These are phyloP conservation scores for Liasis olivaceus DNA, from an alignment of 2,797 vertebrate genomes.

Conservation along the genomic window DNA sequence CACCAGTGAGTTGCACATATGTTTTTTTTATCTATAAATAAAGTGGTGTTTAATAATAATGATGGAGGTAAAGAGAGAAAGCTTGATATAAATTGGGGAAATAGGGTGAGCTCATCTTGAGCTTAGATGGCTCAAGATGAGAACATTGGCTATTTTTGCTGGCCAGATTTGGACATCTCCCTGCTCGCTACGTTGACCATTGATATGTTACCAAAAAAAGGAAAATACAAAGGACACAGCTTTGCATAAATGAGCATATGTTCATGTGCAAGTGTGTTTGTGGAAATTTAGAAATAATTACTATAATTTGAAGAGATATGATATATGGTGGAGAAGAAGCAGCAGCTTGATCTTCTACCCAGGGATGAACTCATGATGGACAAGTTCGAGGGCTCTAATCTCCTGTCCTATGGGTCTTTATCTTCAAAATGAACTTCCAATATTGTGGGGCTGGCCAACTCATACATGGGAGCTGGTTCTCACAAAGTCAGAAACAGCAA, in stretches of 20 bases:
- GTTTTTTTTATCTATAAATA: slow-evolving; percentile 22
- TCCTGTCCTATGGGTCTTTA: background rate
- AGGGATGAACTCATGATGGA: background rate
- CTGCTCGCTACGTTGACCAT: background rate
- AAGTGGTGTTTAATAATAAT: background rate
- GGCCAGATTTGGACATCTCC: background rate
- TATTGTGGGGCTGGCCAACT: background rate
- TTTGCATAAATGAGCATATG: background rate
- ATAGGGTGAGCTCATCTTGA: background rate
- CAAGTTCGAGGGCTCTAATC: background rate
- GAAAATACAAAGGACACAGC: background rate
- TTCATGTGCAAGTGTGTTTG: too few species aligned
- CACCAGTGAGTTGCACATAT: background rate
- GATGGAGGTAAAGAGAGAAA: background rate
- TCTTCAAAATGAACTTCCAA: background rate
- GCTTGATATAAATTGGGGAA: background rate
- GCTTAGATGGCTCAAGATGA: background rate
- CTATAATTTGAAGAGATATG: background rate
- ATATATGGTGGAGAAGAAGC: background rate
- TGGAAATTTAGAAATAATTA: background rate
- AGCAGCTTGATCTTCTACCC: background rate
- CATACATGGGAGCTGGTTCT: background rate
- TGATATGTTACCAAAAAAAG: background rate
- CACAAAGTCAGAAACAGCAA: background rate
- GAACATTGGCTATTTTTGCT: background rate